Base-by-base conservation (phyloP, 2,888 invertebrate genomes). In the Agrotis puta region DNA sequence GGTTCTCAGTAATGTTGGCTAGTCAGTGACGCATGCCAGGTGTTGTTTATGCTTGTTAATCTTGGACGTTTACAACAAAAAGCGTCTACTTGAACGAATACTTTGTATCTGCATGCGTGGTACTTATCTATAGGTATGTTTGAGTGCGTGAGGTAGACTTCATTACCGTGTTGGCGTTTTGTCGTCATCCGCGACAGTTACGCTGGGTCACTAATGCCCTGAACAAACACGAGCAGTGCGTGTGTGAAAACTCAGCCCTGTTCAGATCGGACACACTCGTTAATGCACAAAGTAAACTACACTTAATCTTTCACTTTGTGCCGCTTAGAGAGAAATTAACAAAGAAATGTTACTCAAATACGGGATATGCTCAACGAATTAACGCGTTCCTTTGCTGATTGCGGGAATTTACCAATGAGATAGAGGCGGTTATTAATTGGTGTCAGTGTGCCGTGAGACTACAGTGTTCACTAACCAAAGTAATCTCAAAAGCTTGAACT, bases 291-390 rank as follows among this genome's bases (percentile, higher is more conserved):
- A 82, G 92, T 89, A 94, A 93, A 94, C 93, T 85, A 84, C 85
- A 90, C 90, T 93, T 95, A 94, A 94, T 95, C 92, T 92, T 94
- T 94, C 93, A 94, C 93, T 95, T 94, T 95, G 92, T 93, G 86
- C 90, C 90, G 91, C 92, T 93, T 93, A 93, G 84, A 93, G 87
- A 90, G 83, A 91, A 93, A 94, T 95, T 94, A 94, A 93, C 94
- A 88, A 91, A 91, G 90, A 92, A 91, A 92, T 91, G 88, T 87
- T 90, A 88, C 81, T 85, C 88, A 93, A 93, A 94, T 87, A 93
- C 81, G 76, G 79, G 78, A 88, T 87, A 90, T 92, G 88, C 85
- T 88, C 85, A 83, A 84, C 71, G 78, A 88, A 90, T 93, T 93
- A 92, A 90, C 92, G 83, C 81, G 87, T 88, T 87, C 83, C 87